Percentiles rank a stretch among this genome's conserved stretches.
phyloP scores from a whole-genome alignment of 1,140 invertebrate species.

The Penaeus chinensis region DNA sequence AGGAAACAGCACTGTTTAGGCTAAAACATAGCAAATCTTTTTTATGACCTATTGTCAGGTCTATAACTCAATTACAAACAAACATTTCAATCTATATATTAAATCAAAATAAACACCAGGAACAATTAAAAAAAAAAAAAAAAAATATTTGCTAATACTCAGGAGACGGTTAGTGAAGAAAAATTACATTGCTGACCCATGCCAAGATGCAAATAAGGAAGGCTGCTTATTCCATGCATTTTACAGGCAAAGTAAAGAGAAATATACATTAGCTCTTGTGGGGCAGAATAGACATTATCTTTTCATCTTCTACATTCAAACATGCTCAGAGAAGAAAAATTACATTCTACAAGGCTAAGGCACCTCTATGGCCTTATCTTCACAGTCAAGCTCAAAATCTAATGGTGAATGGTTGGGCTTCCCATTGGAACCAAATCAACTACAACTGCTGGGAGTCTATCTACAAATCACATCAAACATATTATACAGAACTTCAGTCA shows the following conservation, averaged over 20 bases:
- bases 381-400: not conserved
- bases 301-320: no score
- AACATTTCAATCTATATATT: no score
- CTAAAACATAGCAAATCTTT: no score
- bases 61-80: no score
- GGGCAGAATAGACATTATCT: no score
- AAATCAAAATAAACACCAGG: no score
- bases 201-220: constrained; percentile 51
- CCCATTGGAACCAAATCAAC: not conserved
- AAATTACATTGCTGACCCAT: constrained; percentile 35
- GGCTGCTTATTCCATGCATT: constrained; percentile 42
- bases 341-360: no score
- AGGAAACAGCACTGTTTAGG: no score
- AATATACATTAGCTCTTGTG: no score
- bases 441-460: not conserved
- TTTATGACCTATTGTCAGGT: no score
- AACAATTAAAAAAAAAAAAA: not conserved
- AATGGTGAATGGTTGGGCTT: not conserved
- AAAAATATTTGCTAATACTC: not conserved
- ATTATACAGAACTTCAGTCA: not conserved
- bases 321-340: no score
- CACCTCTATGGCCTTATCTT: no score
- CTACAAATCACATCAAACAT: constrained; percentile 16
- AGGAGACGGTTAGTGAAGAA: constrained; percentile 19
- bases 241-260: not conserved